Evolutionary conservation across 2,113 vertebrate species (phyloP), one percentile per base, ranked within the genome.

Genomic region (Carassius carassius): DNA sequence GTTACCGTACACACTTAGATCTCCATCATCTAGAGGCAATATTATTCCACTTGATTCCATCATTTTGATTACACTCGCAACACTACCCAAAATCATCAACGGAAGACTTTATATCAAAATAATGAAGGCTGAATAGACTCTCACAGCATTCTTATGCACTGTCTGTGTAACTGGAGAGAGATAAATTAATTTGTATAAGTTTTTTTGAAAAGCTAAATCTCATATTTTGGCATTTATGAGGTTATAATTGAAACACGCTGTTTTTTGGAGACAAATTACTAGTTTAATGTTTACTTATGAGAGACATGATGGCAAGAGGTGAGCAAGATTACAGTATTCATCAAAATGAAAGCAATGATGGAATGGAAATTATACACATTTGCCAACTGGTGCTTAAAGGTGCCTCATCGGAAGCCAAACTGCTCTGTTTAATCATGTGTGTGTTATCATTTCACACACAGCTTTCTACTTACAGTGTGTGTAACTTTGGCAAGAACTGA

Each of bases 401-500:
- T 23, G 49, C 81, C 21, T 73, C 41, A 82, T 82, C 32, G 49
- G 81, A 73, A 82, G 81, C 63, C 47, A 58, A 81, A 37, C 32
- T 41, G 47, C 72, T 72, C 13, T 58, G 29, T 82, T 54, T 82
- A 72, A 82, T 82, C 25, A 72, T 49, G 44, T 73, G 70, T 62
- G 12, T 81, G 51, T 47, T 62, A 81, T 17, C 13, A 80, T 60
- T 75, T 82, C 37, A 79, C 54, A 85, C 58, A 12, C 67, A 32
- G 49, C 65, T 63, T 21, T 81, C 89, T 91, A 97, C 97, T 96
- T 92, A 99, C 97, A 99, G 96, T 0, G 97, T 99, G 92, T 98
- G 97, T 76, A 99, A 92, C 90, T 97, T 97, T 7, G 97, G 96
- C 93, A 99, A 91, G 92, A 96, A 95, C 94, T 97, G 97, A 95